Base-by-base conservation (phyloP, 2,888 invertebrate genomes). In the Junonia oenone region DNA sequence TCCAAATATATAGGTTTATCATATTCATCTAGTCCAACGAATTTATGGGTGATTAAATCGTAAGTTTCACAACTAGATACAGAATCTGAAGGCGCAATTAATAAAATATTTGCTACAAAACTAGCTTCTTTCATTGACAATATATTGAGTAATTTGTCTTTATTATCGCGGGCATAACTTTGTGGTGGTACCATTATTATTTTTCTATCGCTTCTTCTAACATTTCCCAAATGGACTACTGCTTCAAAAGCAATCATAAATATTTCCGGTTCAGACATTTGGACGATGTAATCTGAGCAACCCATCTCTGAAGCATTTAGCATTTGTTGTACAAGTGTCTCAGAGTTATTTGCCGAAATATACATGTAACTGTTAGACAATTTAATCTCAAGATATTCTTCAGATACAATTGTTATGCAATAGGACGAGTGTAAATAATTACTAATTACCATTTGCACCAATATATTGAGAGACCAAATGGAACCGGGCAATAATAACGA, bases 211-310 rank as follows among this genome's bases (percentile, higher is more conserved):
- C 91, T 88, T 65, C 87, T 81, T 64, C 91, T 79, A 15, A 78
- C 70, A 51, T 72, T 77, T 35, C 83, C 86, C 13, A 68, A 53
- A 59, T 78, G 87, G 33, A 77, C 76, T 11, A 80, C 76, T 62
- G 71, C 69, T 59, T 91, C 90, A 51, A 90, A 80, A 0, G 80
- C 74, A 3, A 53, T 52, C 69, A 92, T 78, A 58, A 91, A 89
- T 6, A 59, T 58, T 45, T 66, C 46, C 0, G 91, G 83, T 46
- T 89, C 65, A 52, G 64, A 59, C 71, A 85, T 72, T 60, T 71
- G 71, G 6, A 91, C 75, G 4, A 91, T 71, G 55, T 87, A 90
- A 71, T 88, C 90, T 11, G 88, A 87, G 68, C 91, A 91, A 11
- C 90, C 91, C 40, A 74, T 78, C 72, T 90, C 90, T 1, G 85